These are phyloP conservation scores for Talpa occidentalis DNA, from an alignment of 2,113 vertebrate genomes.

Conservation along the genomic window DNA sequence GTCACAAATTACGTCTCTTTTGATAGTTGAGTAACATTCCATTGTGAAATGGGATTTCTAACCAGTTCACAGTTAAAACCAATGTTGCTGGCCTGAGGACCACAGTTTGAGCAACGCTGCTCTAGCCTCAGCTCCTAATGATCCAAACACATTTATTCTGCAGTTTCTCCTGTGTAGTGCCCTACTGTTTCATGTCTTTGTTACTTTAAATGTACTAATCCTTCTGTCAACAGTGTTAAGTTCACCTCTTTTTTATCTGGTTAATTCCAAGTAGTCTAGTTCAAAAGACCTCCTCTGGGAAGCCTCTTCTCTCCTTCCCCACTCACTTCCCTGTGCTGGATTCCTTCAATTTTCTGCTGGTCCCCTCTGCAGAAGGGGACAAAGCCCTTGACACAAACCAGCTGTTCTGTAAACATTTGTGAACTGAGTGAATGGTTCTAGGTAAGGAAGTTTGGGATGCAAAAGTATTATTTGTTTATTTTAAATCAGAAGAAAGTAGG, in stretches of 20 bases:
- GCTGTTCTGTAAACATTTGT: background rate
- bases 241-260: background rate
- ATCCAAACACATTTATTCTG: background rate
- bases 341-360: fast-evolving
- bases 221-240: background rate
- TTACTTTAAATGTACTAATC: background rate
- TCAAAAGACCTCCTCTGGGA: background rate
- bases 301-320: no score
- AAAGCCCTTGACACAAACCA: background rate
- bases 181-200: background rate
- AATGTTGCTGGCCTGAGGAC: background rate
- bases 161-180: background rate
- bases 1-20: no score
- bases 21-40: background rate
- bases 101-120: background rate
- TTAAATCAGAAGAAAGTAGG: background rate
- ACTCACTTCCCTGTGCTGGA: background rate
- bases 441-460: background rate
- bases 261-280: background rate
- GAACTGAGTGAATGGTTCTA: background rate
- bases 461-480: background rate
- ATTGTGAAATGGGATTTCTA: background rate
- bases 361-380: background rate
- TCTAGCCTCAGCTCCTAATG: background rate
- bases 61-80: background rate